A percentile compares a stretch with the other conserved stretches of the same genome.
These are phyloP conservation scores for Tetragnatha versicolor DNA, from an alignment of 1,140 invertebrate genomes.

Conservation along the genomic window DNA sequence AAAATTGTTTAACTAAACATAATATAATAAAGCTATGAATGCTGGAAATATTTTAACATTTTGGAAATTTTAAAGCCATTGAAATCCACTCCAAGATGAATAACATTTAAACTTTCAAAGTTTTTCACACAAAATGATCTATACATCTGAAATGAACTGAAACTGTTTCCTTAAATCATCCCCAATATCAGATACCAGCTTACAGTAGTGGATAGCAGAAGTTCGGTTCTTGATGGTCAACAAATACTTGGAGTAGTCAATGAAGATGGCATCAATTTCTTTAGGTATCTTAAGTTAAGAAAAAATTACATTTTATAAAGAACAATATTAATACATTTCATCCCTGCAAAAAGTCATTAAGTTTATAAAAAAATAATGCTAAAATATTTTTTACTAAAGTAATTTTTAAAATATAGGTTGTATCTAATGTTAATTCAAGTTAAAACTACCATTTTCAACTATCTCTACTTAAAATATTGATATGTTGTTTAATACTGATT, in stretches of 20 bases:
- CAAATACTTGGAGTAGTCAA: slow-evolving; percentile 54
- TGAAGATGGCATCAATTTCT: slow-evolving; percentile 48
- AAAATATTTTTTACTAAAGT: not conserved
- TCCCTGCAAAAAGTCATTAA: not conserved
- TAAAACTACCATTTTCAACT: too few relatives aligned
- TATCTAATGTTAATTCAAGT: too few relatives aligned
- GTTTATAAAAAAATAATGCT: not conserved
- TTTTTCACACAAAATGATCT: too few relatives aligned
- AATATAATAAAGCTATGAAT: too few relatives aligned
- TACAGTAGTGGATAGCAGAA: slow-evolving; percentile 49
- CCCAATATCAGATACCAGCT: slow-evolving; percentile 37
- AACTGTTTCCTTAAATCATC: slow-evolving; percentile 50
- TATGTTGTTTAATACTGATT: too few relatives aligned
- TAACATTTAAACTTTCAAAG: too few relatives aligned
- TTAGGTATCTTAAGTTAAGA: slow-evolving; percentile 27
- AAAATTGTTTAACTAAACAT: too few relatives aligned
- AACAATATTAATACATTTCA: not conserved
- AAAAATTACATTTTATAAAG: not conserved
- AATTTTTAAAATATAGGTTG: too few relatives aligned
- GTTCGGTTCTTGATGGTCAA: slow-evolving; percentile 37
- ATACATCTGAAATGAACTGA: slow-evolving; percentile 35
- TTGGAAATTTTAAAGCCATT: too few relatives aligned
- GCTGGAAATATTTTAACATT: too few relatives aligned
- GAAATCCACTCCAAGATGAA: too few relatives aligned
- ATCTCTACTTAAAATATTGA: too few relatives aligned